Base-by-base conservation (phyloP, 2,888 invertebrate species). In the Melanophora roralis region DNA sequence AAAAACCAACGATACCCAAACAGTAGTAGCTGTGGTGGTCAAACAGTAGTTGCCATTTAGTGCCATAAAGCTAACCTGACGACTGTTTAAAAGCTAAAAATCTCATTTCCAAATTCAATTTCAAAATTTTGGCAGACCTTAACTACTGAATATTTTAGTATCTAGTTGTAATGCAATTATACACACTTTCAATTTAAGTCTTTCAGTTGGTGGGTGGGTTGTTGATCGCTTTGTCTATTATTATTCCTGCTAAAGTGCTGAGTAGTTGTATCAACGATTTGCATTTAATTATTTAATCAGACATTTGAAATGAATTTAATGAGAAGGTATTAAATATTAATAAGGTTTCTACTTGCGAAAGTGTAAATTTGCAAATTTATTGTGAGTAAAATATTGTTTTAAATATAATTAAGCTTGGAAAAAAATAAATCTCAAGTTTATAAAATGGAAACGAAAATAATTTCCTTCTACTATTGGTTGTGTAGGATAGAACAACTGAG, bases 11-110 rank as follows among this genome's bases (percentile, higher is more conserved):
- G 3, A 6, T 6, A 27, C 3, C 27, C 27, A 27, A 43, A 62
- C 62, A 65, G 65, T 60, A 75, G 69, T 76, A 21, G 53, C 60
- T 34, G 16, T 59, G 16, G 6, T 53, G 75, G 36, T 53, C 16
- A 59, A 75, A 79, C 75, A 71, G 79, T 79, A 79, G 80, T 80
- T 55, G 40, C 38, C 8, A 21, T 43, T 59, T 71, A 79, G 79
- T 74, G 74, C 71, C 72, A 80, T 67, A 49, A 62, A 72, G 55
- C 72, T 74, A 72, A 76, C 75, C 80, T 72, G 75, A 80, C 72
- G 76, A 80, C 38, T 75, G n/a, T 55, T 27, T 14, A 12, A 32
- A 51, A 75, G 60, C 16, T 11, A 0, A 19, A 49, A 21, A 51
- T 57, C 16, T 47, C 34, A 47, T 32, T 36, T 34, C n/a, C 36